These are phyloP conservation scores for Nowickia ferox DNA, from an alignment of 2,888 invertebrate genomes.

Conservation along the genomic window DNA sequence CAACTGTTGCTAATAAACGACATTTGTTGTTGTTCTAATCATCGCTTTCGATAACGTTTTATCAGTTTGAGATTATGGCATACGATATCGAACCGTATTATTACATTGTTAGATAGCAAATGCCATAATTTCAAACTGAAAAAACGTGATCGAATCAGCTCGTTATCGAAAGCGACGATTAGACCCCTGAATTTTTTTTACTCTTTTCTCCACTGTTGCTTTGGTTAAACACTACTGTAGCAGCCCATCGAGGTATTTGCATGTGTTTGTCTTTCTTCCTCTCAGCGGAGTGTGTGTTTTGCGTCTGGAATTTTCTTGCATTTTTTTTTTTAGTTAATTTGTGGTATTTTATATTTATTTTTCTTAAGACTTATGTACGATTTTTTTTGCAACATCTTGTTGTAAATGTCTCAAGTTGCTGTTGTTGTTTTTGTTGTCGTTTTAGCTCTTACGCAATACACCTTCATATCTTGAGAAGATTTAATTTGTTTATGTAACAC, in stretches of 20 bases:
- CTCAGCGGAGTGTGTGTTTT: conserved; percentile 12
- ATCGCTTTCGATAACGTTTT: too few species aligned
- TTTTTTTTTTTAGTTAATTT: conserved; percentile 52
- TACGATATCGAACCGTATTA: too few species aligned
- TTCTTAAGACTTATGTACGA: not conserved
- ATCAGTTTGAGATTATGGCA: too few species aligned
- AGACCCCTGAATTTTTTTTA: too few species aligned
- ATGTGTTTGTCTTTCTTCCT: not conserved
- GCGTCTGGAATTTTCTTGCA: conserved; percentile 30
- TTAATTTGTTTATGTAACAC: conserved; percentile 69
- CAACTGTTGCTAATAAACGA: too few species aligned
- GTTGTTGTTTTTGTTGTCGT: conserved; percentile 55
- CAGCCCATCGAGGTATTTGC: not conserved
- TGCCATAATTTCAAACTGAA: too few species aligned
- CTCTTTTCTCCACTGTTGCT: conserved; percentile 7
- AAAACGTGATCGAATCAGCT: too few species aligned
- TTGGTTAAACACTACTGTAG: not conserved
- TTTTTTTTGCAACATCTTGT: conserved; percentile 43
- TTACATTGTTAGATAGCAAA: too few species aligned
- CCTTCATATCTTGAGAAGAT: conserved; percentile 63
- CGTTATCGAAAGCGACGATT: too few species aligned
- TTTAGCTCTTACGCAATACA: conserved; percentile 68
- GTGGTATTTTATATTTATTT: conserved; percentile 53
- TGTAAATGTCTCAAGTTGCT: conserved; percentile 65
- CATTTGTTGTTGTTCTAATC: too few species aligned